These are phyloP conservation scores for Lagopus leucura DNA, from an alignment of 2,113 vertebrate species.

Conservation along the genomic window DNA sequence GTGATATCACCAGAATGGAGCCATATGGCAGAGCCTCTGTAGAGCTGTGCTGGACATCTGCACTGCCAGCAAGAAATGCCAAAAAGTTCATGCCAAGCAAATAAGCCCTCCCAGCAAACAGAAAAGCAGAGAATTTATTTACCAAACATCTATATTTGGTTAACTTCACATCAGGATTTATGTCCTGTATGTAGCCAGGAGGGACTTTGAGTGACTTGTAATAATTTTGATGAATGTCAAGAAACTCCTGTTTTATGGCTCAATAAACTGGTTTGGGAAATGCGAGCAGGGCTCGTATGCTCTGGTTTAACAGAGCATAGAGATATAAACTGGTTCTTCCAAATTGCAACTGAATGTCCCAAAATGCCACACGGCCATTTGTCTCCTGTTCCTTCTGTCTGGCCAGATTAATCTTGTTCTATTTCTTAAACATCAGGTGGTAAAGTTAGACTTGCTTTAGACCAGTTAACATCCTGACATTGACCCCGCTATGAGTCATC, in stretches of 20 bases:
- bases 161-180: neutral
- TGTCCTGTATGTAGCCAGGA: neutral
- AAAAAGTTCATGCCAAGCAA: neutral
- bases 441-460: neutral
- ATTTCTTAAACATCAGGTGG: neutral
- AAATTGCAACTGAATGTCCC: neutral
- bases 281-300: neutral
- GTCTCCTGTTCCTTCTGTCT: neutral
- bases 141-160: neutral
- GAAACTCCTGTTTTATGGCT: neutral
- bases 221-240: neutral
- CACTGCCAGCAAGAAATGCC: neutral
- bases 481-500: neutral
- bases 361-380: neutral
- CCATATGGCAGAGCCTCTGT: rapidly evolving
- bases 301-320: neutral
- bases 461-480: neutral
- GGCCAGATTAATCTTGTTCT: neutral
- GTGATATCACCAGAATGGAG: neutral
- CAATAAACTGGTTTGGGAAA: neutral
- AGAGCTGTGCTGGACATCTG: neutral
- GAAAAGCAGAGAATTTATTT: neutral
- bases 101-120: neutral
- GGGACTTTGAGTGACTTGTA: neutral
- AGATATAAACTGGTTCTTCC: neutral